A percentile compares a stretch with the other conserved stretches of the same genome.
Evolutionary conservation across 2,888 invertebrate genomes (phyloP).

Genomic region (Spisula subtruncata): DNA sequence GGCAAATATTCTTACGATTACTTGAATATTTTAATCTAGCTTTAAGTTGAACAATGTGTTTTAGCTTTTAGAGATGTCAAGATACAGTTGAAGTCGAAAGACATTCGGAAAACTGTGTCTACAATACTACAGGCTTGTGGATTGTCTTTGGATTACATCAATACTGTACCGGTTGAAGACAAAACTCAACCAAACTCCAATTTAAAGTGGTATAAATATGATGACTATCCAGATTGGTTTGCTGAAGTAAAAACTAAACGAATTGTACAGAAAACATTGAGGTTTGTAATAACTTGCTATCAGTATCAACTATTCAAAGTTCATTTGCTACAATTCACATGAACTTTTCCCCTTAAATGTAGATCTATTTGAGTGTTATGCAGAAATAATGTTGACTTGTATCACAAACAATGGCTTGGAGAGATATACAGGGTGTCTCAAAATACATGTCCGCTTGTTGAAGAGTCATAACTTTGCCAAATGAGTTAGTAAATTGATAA

Average conservation of each 20-base stretch:
- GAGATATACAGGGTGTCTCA: too few species aligned
- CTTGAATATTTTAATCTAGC: too few species aligned
- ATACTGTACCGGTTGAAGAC: conserved; percentile 88
- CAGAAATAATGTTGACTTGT: too few species aligned
- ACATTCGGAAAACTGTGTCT: conserved; percentile 91
- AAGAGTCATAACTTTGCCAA: too few species aligned
- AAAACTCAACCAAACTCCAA: not conserved
- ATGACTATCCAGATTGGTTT: conserved; percentile 21
- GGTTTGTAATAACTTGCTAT: too few species aligned
- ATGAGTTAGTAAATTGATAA: too few species aligned
- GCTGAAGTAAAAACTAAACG: conserved; percentile 28
- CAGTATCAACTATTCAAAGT: not conserved
- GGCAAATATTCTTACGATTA: too few species aligned
- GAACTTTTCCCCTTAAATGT: not conserved
- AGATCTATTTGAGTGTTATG: too few species aligned
- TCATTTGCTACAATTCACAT: not conserved
- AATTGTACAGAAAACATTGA: conserved; percentile 58
- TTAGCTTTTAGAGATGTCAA: conserved; percentile 89
- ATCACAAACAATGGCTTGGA: too few species aligned
- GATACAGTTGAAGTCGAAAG: conserved; percentile 91
- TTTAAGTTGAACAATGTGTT: not conserved
- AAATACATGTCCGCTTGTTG: too few species aligned
- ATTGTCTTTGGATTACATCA: conserved; percentile 95
- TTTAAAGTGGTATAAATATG: conserved; percentile 13
- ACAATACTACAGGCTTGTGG: conserved; percentile 94